phyloP scores from a whole-genome alignment of 2,888 invertebrate genomes.

The Brenthis hecate region DNA sequence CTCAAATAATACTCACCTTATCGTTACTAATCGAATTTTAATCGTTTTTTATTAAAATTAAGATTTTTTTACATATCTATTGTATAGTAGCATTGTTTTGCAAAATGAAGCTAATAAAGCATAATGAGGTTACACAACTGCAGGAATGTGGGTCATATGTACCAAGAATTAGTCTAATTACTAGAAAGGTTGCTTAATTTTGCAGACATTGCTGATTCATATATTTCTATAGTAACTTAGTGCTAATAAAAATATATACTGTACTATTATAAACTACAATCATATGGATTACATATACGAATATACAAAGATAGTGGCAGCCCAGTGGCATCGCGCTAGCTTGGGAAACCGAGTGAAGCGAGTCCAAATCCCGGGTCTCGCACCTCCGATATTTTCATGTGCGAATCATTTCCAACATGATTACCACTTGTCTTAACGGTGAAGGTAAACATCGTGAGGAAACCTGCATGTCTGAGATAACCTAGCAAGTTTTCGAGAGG shows the following conservation, averaged over 20 bases:
- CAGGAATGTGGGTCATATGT: constrained; percentile 34
- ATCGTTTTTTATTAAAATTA: constrained; percentile 12
- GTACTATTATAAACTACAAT: no score
- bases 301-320: no score
- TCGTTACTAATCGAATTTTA: constrained; percentile 21
- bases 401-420: no score
- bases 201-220: neutral
- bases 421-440: no score
- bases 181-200: constrained; percentile 23
- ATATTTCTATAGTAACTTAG: no score
- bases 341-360: neutral
- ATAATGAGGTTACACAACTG: constrained; percentile 26
- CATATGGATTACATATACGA: no score
- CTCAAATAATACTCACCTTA: constrained; percentile 16
- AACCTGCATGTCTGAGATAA: no score
- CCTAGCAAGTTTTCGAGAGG: no score
- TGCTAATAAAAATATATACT: no score
- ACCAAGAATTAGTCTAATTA: constrained; percentile 34
- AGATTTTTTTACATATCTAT: neutral
- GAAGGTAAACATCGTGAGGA: no score
- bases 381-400: no score
- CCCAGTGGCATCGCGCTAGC: neutral
- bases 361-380: no score
- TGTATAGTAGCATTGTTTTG: constrained; percentile 5
- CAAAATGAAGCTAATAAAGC: constrained; percentile 3